A percentile compares a stretch with the other conserved stretches of the same genome.
Conservation (phyloP, 2,113 vertebrate species). For the Xyliphius kryptos region DNA sequence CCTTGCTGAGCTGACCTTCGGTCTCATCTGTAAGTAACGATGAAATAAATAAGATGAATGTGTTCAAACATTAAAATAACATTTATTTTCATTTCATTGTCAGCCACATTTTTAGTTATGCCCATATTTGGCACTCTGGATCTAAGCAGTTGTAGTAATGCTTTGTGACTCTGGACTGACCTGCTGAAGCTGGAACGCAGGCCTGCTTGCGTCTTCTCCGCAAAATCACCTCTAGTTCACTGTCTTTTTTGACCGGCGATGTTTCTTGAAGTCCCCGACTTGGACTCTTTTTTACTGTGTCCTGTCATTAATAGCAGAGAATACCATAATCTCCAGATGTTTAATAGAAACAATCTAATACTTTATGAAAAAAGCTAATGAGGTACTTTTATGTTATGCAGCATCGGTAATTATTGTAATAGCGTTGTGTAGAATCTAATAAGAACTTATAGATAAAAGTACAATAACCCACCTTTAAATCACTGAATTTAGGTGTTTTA, state of each 20-base stretch:
- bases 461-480: too few species aligned
- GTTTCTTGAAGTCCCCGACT: constrained; percentile 67
- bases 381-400: too few species aligned
- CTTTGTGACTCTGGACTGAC: constrained; percentile 32
- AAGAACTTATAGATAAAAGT: too few species aligned
- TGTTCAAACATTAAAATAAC: neutral
- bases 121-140: neutral
- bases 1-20: constrained; percentile 58
- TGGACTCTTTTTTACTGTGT: constrained; percentile 70
- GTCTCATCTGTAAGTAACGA: constrained; percentile 47
- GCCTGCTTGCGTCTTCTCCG: constrained; percentile 68
- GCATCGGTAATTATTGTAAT: too few species aligned
- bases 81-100: neutral
- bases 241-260: constrained; percentile 63
- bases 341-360: too few species aligned
- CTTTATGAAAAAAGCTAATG: too few species aligned
- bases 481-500: too few species aligned
- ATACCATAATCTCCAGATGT: too few species aligned
- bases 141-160: neutral
- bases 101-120: too few species aligned
- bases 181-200: constrained; percentile 55
- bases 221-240: constrained; percentile 71
- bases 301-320: constrained; percentile 44
- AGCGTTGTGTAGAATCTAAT: too few species aligned
- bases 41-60: neutral